Evolutionary conservation across 2,888 invertebrate species (phyloP), one percentile per base, ranked within the genome.

Genomic region (Cynaeus angustus): DNA sequence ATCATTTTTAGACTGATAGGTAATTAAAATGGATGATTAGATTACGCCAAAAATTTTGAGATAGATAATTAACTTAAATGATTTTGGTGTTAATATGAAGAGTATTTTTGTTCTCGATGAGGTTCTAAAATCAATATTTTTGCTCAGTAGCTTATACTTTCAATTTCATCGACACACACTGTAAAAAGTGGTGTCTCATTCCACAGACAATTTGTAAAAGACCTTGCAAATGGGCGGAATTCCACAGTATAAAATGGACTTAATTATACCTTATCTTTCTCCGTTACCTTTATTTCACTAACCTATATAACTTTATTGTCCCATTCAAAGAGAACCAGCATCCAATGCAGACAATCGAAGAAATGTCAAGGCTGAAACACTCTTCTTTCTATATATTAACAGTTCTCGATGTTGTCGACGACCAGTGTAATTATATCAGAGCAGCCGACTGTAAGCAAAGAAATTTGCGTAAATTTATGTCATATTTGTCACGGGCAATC

Each of bases 221-320:
- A 43, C 66, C 66, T 67, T 67, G 37, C 43, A 45, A 67, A 67
- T 38, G 52, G 58, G 66, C 50, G 66, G 30, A 38, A 66, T 48
- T 66, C 45, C 46, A 58, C 14, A 12, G 21, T 37, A 58, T 58
- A 58, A 65, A 66, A 53, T 55, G 30, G 37, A 66, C 28, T 58
- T 55, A 58, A 66, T 66, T 66, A 66, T 38, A 66, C 59, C 59
- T 21, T 67, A 58, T 58, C 58, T 41, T 43, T 59, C 66, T 43
- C 21, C 48, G 48, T 66, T 66, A 21, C 52, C 45, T 41, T 59
- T 50, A 50, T 59, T 21, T 59, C 52, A 67, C 66, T 59, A 67
- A 67, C 66, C 66, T 59, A 67, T 53, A 52, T 67, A 50, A 14
- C 50, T 50, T 50, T 59, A 59, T 67, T 67, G 41, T 67, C 9